Percentiles rank a stretch among this genome's conserved stretches.
phyloP scores from a whole-genome alignment of 64 coral and sea anemone species.

The Platygyra sinensis region DNA sequence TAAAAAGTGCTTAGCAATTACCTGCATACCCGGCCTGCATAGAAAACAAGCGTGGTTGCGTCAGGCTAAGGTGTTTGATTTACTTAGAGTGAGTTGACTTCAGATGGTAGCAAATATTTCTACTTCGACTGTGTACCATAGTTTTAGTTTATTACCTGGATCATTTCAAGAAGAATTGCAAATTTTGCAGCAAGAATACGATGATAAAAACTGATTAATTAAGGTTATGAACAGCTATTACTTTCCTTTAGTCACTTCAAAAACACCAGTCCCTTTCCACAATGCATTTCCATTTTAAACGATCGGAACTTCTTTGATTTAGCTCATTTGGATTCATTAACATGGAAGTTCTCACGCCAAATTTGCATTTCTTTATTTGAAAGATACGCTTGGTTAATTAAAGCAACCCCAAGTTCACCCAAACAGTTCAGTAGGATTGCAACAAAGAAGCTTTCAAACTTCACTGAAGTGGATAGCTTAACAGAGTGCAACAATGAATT shows the following conservation, averaged over 20 bases:
- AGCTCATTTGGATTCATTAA: neutral
- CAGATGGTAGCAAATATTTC: too few species aligned
- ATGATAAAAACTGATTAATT: neutral
- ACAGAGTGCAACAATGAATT: neutral
- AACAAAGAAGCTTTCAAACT: neutral
- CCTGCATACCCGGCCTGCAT: too few species aligned
- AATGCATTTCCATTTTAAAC: neutral
- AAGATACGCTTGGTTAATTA: conserved; percentile 6
- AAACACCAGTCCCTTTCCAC: neutral
- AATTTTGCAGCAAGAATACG: neutral
- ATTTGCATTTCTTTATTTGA: conserved; percentile 27
- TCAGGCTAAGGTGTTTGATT: too few species aligned
- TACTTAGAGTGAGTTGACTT: too few species aligned
- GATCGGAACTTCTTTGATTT: neutral
- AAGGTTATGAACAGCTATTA: neutral
- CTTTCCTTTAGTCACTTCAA: neutral
- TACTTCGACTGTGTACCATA: too few species aligned
- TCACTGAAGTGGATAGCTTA: neutral
- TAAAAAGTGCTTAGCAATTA: neutral
- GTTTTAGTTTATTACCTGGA: too few species aligned
- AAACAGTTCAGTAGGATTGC: neutral
- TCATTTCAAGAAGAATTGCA: too few species aligned
- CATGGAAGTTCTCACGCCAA: conserved; percentile 49
- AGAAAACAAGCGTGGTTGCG: too few species aligned
- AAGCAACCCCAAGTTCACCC: neutral